These are phyloP conservation scores for Anguilla megastoma DNA, from an alignment of 2,797 vertebrate genomes.

Conservation along the genomic window DNA sequence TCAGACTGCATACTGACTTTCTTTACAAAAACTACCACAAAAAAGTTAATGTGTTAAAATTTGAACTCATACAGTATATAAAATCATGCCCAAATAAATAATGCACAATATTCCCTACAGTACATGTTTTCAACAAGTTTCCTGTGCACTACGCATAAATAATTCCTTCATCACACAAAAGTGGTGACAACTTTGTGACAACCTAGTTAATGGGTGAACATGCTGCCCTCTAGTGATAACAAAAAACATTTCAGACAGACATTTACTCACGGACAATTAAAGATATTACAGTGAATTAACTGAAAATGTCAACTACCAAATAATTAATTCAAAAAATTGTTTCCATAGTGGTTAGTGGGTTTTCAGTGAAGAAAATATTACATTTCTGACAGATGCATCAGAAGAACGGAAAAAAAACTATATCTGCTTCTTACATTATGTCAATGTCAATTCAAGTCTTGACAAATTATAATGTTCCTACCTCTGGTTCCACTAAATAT, in stretches of 20 bases:
- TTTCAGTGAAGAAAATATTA: background rate
- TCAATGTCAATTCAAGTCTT: background rate
- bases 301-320: background rate
- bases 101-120: background rate
- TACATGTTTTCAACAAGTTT: background rate
- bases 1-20: background rate
- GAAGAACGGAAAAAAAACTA: background rate
- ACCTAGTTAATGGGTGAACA: background rate
- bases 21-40: background rate
- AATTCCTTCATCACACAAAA: background rate
- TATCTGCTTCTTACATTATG: background rate
- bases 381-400: background rate
- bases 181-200: background rate
- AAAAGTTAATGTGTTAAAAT: background rate
- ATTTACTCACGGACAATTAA: background rate
- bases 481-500: background rate
- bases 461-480: background rate
- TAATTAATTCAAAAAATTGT: background rate
- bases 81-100: background rate
- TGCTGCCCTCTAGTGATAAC: constrained; percentile 12
- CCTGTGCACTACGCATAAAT: background rate
- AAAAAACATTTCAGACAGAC: background rate
- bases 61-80: background rate
- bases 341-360: background rate
- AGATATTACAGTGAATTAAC: background rate